phyloP scores from a whole-genome alignment of 2,888 invertebrate genomes.

The Agriotes lineatus region DNA sequence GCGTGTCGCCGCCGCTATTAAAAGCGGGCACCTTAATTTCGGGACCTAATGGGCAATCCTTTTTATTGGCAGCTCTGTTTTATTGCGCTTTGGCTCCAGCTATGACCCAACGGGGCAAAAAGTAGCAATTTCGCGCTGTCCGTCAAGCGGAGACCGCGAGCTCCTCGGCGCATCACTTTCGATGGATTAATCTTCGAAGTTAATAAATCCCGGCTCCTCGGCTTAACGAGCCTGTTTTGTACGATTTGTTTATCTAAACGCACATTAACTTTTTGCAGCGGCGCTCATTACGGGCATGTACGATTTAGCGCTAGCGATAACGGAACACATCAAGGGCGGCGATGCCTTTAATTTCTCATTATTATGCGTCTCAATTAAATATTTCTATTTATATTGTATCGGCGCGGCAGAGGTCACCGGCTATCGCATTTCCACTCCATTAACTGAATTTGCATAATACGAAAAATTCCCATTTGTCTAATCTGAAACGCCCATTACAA shows the following conservation, averaged over 20 bases:
- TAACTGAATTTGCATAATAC: constrained; percentile 18
- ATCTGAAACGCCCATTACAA: not conserved
- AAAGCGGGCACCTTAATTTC: constrained; percentile 13
- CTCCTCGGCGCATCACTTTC: not conserved
- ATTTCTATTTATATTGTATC: not conserved
- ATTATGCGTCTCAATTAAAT: not conserved
- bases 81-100: not conserved
- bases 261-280: not conserved
- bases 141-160: not conserved
- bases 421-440: not conserved
- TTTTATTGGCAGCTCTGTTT: not conserved
- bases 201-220: not conserved
- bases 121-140: not conserved
- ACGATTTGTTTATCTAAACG: not conserved
- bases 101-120: not conserved
- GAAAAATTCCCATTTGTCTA: not conserved
- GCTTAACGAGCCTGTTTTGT: not conserved
- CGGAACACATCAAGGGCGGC: not conserved
- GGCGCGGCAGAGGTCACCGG: no score
- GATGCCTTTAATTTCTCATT: not conserved
- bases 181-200: not conserved
- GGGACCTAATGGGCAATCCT: constrained; percentile 3
- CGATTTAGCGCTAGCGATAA: not conserved
- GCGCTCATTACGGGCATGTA: not conserved
- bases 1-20: constrained; percentile 20